These are phyloP conservation scores for Drosophila affinis DNA, from an alignment of 2,888 invertebrate genomes.

Conservation along the genomic window DNA sequence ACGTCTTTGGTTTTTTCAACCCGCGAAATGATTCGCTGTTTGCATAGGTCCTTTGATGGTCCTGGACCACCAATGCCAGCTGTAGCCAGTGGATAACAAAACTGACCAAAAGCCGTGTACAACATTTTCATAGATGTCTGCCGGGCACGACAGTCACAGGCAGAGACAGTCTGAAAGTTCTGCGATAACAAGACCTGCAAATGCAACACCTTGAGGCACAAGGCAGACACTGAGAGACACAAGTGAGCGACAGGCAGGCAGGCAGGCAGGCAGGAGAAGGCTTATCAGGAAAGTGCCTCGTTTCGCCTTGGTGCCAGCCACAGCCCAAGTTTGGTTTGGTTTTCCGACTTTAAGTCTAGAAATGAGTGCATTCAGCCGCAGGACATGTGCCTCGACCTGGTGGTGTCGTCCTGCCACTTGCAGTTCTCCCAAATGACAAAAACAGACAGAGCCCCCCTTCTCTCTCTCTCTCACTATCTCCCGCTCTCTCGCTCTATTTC, in stretches of 20 bases:
- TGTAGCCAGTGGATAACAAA: conserved; percentile 1
- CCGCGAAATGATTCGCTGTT: conserved; percentile 43
- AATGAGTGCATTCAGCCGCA: conserved; percentile 33
- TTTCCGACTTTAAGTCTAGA: not conserved
- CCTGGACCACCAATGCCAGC: conserved; percentile 18
- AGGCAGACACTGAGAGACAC: not conserved
- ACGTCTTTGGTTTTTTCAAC: conserved; percentile 47
- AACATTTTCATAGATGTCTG: not conserved
- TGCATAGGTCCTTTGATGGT: conserved; percentile 55
- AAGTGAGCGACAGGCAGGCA: conserved; percentile 14
- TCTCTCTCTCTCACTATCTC: not conserved
- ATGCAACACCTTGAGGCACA: not conserved
- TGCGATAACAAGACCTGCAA: not conserved
- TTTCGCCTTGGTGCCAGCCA: not conserved
- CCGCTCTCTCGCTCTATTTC: not conserved
- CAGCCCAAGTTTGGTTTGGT: not conserved
- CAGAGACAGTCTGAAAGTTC: not conserved
- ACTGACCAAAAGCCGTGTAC: not conserved
- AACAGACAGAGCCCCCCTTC: conserved; percentile 38
- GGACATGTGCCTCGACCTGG: conserved; percentile 28
- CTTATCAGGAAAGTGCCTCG: conserved; percentile 24
- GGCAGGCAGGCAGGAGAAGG: not conserved
- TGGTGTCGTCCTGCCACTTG: conserved; percentile 29
- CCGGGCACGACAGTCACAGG: not conserved
- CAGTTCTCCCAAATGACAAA: conserved; percentile 22